Evolutionary conservation across 2,797 vertebrate genomes (phyloP).

Genomic region (Ataeniobius toweri): DNA sequence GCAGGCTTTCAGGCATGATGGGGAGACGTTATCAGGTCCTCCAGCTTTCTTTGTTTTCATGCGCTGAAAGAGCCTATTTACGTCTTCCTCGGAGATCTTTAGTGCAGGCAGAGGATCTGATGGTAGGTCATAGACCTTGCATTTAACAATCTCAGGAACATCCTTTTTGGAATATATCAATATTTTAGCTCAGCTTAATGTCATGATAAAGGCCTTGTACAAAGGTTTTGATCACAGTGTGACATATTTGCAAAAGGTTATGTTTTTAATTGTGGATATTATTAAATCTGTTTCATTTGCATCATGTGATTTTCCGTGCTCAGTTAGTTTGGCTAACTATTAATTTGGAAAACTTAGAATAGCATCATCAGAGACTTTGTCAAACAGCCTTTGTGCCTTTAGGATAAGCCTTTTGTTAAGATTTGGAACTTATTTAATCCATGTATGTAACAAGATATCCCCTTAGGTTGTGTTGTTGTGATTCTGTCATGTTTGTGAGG

Average conservation of each 20-base stretch:
- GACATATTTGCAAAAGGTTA: not conserved
- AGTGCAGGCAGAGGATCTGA: too few species aligned
- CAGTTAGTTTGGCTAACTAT: not conserved
- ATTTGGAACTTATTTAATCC: slow-evolving; percentile 19
- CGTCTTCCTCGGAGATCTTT: too few species aligned
- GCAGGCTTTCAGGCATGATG: too few species aligned
- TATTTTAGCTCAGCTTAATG: not conserved
- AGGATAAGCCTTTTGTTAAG: slow-evolving; percentile 1
- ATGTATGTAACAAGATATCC: slow-evolving; percentile 30
- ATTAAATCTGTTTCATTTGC: not conserved
- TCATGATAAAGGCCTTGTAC: not conserved
- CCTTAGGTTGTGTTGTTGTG: slow-evolving; percentile 22
- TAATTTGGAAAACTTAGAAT: not conserved
- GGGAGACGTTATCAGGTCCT: too few species aligned
- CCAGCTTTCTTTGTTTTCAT: too few species aligned
- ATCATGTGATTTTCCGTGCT: slow-evolving; percentile 1
- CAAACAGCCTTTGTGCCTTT: slow-evolving; percentile 6
- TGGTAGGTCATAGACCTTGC: too few species aligned
- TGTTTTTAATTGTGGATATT: not conserved
- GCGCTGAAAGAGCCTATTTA: too few species aligned
- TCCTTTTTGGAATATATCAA: not conserved
- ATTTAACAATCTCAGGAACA: not conserved
- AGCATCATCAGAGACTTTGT: not conserved
- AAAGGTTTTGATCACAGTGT: not conserved
- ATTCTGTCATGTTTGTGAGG: slow-evolving; percentile 36